Evolutionary conservation across 2,888 invertebrate species (phyloP).

Genomic region (Chrysodeixis includens): DNA sequence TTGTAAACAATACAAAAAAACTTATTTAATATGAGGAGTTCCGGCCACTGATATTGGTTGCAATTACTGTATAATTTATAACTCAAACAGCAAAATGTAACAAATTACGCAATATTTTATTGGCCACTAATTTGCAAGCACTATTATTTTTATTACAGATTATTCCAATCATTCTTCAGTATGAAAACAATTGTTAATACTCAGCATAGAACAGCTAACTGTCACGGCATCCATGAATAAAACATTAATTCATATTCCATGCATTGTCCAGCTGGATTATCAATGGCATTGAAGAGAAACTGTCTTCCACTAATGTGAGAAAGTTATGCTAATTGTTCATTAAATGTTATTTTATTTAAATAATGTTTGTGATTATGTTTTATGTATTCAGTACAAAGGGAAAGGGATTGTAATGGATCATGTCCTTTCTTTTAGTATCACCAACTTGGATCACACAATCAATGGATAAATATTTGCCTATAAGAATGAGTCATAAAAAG

Average conservation of each 20-base stretch:
- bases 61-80: too few species aligned
- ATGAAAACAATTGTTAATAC: background rate
- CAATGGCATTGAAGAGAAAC: conserved; percentile 25
- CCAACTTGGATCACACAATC: background rate
- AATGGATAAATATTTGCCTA: conserved; percentile 1
- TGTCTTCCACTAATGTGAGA: conserved; percentile 18
- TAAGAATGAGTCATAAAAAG: background rate
- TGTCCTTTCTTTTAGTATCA: conserved; percentile 10
- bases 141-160: background rate
- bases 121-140: background rate
- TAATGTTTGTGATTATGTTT: conserved; percentile 4
- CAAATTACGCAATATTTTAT: too few species aligned
- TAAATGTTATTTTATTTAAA: background rate
- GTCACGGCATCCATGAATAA: conserved; percentile 5
- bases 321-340: conserved; percentile 29
- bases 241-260: conserved; percentile 19
- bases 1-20: too few species aligned
- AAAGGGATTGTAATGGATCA: conserved; percentile 23
- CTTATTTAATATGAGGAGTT: too few species aligned
- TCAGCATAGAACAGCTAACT: conserved; percentile 4
- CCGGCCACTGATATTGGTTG: too few species aligned
- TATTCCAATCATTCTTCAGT: too few species aligned
- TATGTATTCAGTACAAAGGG: conserved; percentile 21
- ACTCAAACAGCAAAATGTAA: too few species aligned
- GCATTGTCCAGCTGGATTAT: conserved; percentile 26